Evolutionary conservation across 2,113 vertebrate species (phyloP), one percentile per base, ranked within the genome.

Genomic region (Orcinus orca): DNA sequence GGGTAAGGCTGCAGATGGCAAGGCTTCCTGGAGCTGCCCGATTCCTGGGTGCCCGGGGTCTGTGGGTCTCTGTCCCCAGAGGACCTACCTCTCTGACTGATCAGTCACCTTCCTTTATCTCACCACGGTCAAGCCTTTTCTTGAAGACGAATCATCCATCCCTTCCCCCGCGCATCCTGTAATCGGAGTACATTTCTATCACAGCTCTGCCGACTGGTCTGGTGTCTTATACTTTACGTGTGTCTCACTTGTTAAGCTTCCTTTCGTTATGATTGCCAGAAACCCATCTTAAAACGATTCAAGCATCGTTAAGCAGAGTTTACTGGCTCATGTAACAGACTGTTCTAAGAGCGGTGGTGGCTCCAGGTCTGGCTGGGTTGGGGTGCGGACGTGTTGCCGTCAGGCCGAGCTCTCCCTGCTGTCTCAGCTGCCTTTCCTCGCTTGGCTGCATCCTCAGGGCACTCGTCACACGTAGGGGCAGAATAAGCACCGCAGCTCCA

Each of bases 391-490:
- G 9, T 18, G 23, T 13, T 31, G n/a, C 20, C 0, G 0, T 50
- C 3, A 17, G 58, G 63, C 36, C 0, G 2, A 8, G 0, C 0
- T 1, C 21, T 41, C 33, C 47, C 41, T 18, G 14, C 8, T 60
- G 11, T 36, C 44, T 77, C 41, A 12, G 41, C 11, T 21, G 1
- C 8, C 26, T 73, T 53, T 65, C n/a, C 67, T 21, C 11, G 2
- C n/a, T 18, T 18, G n/a, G 50, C 79, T 67, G 73, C 9, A 1
- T 76, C 2, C 60, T 77, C 29, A 0, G 29, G 36, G 29, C 11
- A 6, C 21, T 44, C 17, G 47, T 94, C 17, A 29, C 33, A 0
- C 8, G 5, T 25, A 53, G 12, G 47, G 11, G 38, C 63, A 55
- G 38, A 47, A n/a, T 60, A 36, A 73, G 31, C 74, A 68, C 25